Percentiles rank a stretch among this genome's conserved stretches.
phyloP scores from a whole-genome alignment of 2,888 invertebrate species.

The Tholera decimalis region DNA sequence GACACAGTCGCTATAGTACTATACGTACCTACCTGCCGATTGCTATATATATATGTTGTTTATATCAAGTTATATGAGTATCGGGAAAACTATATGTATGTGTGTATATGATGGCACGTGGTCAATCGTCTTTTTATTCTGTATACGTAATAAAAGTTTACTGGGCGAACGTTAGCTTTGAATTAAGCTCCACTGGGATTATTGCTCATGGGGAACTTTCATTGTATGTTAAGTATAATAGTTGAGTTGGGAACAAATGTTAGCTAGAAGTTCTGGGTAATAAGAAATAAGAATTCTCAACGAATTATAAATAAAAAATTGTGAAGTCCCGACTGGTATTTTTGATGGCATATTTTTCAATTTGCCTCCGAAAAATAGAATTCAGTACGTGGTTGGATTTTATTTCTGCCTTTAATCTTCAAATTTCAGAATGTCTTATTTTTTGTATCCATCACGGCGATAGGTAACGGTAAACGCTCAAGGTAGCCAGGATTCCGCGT shows the following conservation, averaged over 20 bases:
- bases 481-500: constrained; percentile 1
- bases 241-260: not conserved
- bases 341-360: not conserved
- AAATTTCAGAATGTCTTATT: not conserved
- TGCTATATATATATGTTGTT: constrained; percentile 74
- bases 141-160: constrained; percentile 72
- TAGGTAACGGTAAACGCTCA: not conserved
- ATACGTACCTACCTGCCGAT: constrained; percentile 83
- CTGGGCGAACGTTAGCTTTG: constrained; percentile 62
- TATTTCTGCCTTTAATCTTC: not conserved
- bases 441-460: too few species aligned
- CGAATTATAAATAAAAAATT: not conserved
- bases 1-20: constrained; percentile 87
- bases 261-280: constrained; percentile 7
- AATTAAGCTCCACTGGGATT: constrained; percentile 54
- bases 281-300: not conserved
- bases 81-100: constrained; percentile 71
- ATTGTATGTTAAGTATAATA: constrained; percentile 24
- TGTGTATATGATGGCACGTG: constrained; percentile 82
- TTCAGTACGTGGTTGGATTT: not conserved
- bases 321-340: too few species aligned
- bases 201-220: constrained; percentile 25
- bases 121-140: constrained; percentile 78
- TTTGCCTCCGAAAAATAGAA: not conserved
- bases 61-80: constrained; percentile 81